Evolutionary conservation across 2,797 vertebrate species (phyloP).

Genomic region (Mareca strepera): DNA sequence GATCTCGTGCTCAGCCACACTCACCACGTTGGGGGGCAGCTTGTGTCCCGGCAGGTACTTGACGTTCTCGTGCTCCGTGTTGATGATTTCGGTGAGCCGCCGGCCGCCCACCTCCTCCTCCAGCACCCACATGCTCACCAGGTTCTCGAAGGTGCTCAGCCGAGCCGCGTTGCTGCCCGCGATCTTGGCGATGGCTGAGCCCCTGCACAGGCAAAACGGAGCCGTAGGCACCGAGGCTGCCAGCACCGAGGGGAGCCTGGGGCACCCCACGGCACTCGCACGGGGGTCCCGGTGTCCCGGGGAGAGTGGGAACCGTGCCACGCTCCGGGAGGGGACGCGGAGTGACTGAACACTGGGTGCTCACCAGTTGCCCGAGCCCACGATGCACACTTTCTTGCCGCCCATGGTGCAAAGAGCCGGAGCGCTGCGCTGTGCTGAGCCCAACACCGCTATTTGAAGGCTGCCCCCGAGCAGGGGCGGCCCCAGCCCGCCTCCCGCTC

Average conservation of each 20-base stretch:
- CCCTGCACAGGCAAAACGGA: constrained; percentile 79
- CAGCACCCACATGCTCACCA: constrained; percentile 96
- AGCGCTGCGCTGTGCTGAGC: background rate
- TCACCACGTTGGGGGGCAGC: constrained; percentile 94
- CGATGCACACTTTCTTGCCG: constrained; percentile 86
- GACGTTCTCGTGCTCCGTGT: constrained; percentile 93
- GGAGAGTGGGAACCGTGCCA: background rate
- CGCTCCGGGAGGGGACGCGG: background rate
- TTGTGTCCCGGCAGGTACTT: constrained; percentile 96
- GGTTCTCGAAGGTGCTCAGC: constrained; percentile 84
- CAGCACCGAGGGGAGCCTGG: background rate
- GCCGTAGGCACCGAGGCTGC: background rate
- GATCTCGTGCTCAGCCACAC: background rate
- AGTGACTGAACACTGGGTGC: background rate
- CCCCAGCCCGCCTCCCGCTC: background rate
- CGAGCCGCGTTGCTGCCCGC: constrained; percentile 87
- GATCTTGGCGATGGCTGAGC: constrained; percentile 96
- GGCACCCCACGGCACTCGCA: background rate
- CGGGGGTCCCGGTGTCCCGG: background rate
- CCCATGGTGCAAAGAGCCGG: constrained; percentile 57
- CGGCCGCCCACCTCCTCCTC: constrained; percentile 88
- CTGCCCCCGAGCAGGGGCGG: background rate
- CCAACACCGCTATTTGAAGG: constrained; percentile 21
- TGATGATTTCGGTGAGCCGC: constrained; percentile 95
- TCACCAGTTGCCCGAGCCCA: constrained; percentile 98